Percentiles rank a stretch among this genome's conserved stretches.
Conservation (phyloP, 2,113 vertebrate species). For the Coracopsis vasa region DNA sequence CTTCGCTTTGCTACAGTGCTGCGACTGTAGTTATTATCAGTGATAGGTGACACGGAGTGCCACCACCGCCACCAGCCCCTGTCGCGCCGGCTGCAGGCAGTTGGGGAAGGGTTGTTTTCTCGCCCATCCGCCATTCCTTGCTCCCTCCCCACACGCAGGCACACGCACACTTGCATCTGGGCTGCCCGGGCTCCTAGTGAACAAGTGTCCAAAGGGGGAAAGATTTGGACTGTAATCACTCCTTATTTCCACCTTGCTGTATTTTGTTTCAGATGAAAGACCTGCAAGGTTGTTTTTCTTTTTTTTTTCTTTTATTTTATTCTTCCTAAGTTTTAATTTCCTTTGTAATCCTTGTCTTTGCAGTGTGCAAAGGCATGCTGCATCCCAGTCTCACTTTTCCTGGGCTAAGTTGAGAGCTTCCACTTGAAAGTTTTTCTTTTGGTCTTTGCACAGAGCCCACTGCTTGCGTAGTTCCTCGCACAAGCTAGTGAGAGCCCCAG, state of each 20-base stretch:
- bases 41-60: constrained; percentile 17
- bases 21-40: neutral
- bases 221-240: neutral
- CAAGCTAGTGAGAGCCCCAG: neutral
- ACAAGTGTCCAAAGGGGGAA: constrained; percentile 22
- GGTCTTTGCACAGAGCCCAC: neutral
- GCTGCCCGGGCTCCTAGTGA: neutral
- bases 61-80: neutral
- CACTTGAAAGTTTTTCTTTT: constrained; percentile 29
- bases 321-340: neutral
- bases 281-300: neutral
- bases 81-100: neutral
- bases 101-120: neutral
- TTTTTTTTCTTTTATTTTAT: too few relatives aligned
- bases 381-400: neutral
- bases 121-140: constrained; percentile 15
- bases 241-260: neutral
- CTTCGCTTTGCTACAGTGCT: neutral
- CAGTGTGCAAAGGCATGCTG: neutral
- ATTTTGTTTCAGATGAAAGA: neutral
- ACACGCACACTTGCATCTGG: neutral
- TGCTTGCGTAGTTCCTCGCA: neutral
- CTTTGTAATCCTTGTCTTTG: neutral
- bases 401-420: neutral
- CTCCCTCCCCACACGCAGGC: neutral